phyloP scores from a whole-genome alignment of 2,888 invertebrate species.

The Nomada lathburiana region DNA sequence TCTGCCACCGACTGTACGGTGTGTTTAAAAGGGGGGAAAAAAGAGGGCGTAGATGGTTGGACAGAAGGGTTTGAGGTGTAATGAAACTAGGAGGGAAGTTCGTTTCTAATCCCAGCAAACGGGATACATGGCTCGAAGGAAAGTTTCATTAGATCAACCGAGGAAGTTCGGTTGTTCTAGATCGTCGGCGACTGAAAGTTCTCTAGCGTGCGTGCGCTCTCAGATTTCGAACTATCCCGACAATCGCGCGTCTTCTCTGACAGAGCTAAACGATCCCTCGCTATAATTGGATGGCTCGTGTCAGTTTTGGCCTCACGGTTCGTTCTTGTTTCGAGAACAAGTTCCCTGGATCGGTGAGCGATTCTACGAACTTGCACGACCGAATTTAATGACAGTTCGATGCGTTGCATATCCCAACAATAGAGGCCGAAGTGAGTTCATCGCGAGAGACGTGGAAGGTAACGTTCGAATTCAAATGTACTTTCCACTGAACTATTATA shows the following conservation, averaged over 20 bases:
- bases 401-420: neutral
- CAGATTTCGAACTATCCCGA: conserved; percentile 32
- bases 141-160: conserved; percentile 44
- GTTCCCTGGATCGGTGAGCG: neutral
- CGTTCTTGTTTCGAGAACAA: conserved; percentile 30
- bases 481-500: too few relatives aligned
- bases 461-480: too few relatives aligned
- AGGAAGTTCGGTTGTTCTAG: conserved; percentile 23
- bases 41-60: neutral
- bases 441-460: neutral
- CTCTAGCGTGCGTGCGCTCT: conserved; percentile 30
- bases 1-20: too few relatives aligned
- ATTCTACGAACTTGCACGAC: conserved; percentile 9
- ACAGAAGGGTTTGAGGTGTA: neutral
- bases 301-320: conserved; percentile 23
- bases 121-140: neutral
- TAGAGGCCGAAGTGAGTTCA: neutral
- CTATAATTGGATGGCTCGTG: conserved; percentile 45
- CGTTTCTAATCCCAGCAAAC: neutral
- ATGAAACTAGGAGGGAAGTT: conserved; percentile 15
- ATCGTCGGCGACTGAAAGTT: conserved; percentile 19
- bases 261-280: conserved; percentile 30
- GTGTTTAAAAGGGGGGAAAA: neutral
- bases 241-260: conserved; percentile 19
- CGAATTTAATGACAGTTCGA: conserved; percentile 18